Evolutionary conservation across 2,888 invertebrate genomes (phyloP).

Genomic region (Catocala nupta): DNA sequence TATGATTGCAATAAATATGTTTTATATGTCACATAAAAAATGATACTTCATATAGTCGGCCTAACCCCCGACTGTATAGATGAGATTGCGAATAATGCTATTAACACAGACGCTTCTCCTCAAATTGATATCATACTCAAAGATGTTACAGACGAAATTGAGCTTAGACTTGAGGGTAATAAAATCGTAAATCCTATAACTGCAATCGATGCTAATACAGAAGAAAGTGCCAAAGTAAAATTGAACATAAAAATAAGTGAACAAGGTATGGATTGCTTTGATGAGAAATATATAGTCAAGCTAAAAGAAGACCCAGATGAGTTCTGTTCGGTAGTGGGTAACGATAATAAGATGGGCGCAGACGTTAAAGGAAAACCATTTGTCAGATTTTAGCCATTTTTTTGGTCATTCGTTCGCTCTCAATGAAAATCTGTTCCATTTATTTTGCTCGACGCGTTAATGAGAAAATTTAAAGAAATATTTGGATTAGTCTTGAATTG

Average conservation of each 20-base stretch:
- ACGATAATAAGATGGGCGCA: constrained; percentile 88
- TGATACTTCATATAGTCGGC: constrained; percentile 82
- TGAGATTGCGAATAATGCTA: constrained; percentile 88
- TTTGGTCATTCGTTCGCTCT: constrained; percentile 81
- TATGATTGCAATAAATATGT: constrained; percentile 87
- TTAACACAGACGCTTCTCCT: constrained; percentile 88
- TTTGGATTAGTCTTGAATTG: constrained; percentile 28
- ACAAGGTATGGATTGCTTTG: constrained; percentile 57
- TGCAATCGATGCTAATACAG: constrained; percentile 55
- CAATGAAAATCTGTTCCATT: constrained; percentile 87
- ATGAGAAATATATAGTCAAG: constrained; percentile 58
- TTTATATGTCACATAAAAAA: constrained; percentile 87
- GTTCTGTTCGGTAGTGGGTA: constrained; percentile 86
- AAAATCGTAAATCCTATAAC: constrained; percentile 55
- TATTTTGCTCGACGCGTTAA: constrained; percentile 76
- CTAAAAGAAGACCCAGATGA: constrained; percentile 82
- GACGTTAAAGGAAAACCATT: constrained; percentile 87
- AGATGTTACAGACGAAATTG: constrained; percentile 55
- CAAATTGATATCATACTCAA: constrained; percentile 84
- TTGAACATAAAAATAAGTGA: constrained; percentile 41
- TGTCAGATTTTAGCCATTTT: constrained; percentile 86
- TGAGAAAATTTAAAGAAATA: constrained; percentile 70
- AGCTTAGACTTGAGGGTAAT: constrained; percentile 48
- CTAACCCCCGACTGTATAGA: constrained; percentile 86
- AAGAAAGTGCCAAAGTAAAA: constrained; percentile 52